phyloP scores from a whole-genome alignment of 2,888 invertebrate genomes.

The Boloria euphrosyne region DNA sequence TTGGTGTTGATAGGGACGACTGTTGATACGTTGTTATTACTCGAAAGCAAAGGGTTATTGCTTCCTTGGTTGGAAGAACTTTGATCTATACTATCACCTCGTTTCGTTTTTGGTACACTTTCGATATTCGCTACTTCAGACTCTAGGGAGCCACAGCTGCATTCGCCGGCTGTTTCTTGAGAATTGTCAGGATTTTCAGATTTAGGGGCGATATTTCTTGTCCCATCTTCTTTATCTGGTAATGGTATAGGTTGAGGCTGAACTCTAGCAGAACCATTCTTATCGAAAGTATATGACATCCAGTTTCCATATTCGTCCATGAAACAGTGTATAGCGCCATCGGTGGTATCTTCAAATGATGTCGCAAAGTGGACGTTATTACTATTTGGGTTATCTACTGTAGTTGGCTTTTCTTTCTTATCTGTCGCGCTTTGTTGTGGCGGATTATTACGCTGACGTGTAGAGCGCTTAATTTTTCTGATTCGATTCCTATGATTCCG shows the following conservation, averaged over 20 bases:
- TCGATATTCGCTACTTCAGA: conserved; percentile 73
- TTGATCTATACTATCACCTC: conserved; percentile 72
- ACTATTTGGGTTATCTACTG: conserved; percentile 58
- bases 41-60: conserved; percentile 73
- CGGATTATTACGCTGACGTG: conserved; percentile 73
- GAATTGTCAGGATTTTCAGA: conserved; percentile 66
- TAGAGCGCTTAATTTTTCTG: conserved; percentile 81
- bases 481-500: conserved; percentile 77
- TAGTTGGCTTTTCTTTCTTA: conserved; percentile 61
- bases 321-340: conserved; percentile 93
- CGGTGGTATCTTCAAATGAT: conserved; percentile 90
- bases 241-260: conserved; percentile 70
- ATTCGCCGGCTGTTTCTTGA: conserved; percentile 70
- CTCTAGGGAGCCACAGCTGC: conserved; percentile 77
- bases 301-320: conserved; percentile 93
- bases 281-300: conserved; percentile 92
- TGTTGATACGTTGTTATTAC: conserved; percentile 73
- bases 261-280: conserved; percentile 84
- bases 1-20: conserved; percentile 74
- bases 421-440: conserved; percentile 57
- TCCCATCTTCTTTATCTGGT: conserved; percentile 63
- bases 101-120: conserved; percentile 63
- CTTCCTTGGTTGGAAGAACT: conserved; percentile 80
- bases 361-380: conserved; percentile 86
- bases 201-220: conserved; percentile 57